phyloP scores from a whole-genome alignment of 2,888 invertebrate species.

The Metallyticus violacea region DNA sequence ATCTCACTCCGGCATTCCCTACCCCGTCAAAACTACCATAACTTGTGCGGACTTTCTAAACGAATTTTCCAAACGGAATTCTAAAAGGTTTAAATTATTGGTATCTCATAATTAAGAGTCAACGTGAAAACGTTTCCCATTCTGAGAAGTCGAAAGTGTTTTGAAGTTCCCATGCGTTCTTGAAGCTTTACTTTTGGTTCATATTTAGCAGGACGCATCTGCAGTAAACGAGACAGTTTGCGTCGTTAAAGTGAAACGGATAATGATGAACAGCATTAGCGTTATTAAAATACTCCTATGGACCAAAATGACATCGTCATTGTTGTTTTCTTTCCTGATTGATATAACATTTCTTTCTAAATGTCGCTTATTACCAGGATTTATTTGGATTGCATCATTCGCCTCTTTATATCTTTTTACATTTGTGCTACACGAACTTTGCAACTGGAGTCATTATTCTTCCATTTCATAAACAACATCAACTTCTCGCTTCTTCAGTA shows the following conservation, averaged over 20 bases:
- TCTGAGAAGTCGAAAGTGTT: not conserved
- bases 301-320: not conserved
- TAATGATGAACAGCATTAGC: not conserved
- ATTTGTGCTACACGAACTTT: no score
- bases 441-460: no score
- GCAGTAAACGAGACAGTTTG: not conserved
- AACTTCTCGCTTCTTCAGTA: no score
- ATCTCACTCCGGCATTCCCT: not conserved
- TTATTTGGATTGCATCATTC: no score
- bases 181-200: not conserved
- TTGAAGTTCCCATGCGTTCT: not conserved
- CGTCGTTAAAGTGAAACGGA: not conserved
- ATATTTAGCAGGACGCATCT: not conserved
- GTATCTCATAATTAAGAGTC: not conserved
- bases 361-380: not conserved
- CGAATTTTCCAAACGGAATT: conserved; percentile 8
- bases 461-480: no score
- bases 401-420: no score
- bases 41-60: not conserved
- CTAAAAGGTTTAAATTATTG: conserved; percentile 13
- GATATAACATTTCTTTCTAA: not conserved
- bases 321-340: not conserved
- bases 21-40: conserved; percentile 11
- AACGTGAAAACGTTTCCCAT: not conserved
- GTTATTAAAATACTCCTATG: not conserved